Base-by-base conservation (phyloP, 1,140 invertebrate species). In the Anastatus disparis region DNA sequence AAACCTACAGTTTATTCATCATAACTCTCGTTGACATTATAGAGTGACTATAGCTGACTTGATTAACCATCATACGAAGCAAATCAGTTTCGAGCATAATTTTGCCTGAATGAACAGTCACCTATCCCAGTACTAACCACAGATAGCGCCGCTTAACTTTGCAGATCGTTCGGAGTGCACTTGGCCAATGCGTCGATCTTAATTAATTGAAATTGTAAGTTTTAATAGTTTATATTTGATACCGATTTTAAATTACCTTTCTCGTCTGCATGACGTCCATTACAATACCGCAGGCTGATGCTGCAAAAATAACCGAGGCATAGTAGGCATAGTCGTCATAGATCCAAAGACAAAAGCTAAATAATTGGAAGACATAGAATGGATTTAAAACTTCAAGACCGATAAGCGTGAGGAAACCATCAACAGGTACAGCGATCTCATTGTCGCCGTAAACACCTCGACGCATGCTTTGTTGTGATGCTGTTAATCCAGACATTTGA, bases 351-450 rank as follows among this genome's bases (percentile, higher is more conserved):
- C 89, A 86, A 35, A 94, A 92, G 20, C 93, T 95, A 82, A 95
- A 94, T 27, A 92, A 84, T 91, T 96, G 94, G 84, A 96, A 96
- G 77, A 97, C 89, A 83, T 97, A 97, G 85, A 97, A 97, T 58
- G 96, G 95, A 84, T 95, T 95, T 62, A 97, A 90, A 48, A 95
- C 91, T 87, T 94, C 93, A 55, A 93, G 87, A 59, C 91, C 88
- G 52, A 94, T 90, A 22, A 95, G 81, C 8, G 89, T 89, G 77
- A 92, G 83, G 73, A 94, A 90, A 64, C 89, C 90, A 78, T 92
- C 92, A 8, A 94, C 89, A 74, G 92, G 90, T 35, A 94, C 90
- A 70, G 90, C 88, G 29, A 94, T 94, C 77, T 91, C 90, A 83
- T 95, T 95, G 67, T 85, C 86, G 27, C 93, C 93, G 82, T 93